Conservation (phyloP, 2,113 vertebrate species). For the Synchiropus splendidus region DNA sequence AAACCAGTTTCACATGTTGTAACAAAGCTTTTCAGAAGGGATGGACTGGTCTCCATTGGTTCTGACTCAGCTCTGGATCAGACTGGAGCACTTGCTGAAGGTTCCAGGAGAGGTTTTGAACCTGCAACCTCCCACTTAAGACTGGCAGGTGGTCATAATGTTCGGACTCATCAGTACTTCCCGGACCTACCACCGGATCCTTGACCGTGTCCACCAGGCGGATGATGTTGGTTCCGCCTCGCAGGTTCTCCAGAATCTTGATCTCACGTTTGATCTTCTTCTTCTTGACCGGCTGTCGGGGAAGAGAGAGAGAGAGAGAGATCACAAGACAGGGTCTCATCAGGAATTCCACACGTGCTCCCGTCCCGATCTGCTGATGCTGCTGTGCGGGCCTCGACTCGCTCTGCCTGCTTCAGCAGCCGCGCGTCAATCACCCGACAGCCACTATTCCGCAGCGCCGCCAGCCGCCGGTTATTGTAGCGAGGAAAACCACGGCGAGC, state of each 20-base stretch:
- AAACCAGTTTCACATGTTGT: no score
- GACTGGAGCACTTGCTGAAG: no score
- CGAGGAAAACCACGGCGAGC: no score
- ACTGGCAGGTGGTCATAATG: no score
- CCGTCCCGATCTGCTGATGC: constrained; percentile 10
- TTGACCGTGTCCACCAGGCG: constrained; percentile 96
- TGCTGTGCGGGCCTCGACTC: background rate
- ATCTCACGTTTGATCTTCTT: constrained; percentile 99
- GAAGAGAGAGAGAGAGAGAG: background rate
- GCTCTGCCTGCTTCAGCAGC: constrained; percentile 15
- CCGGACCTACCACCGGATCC: constrained; percentile 87
- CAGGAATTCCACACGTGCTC: background rate
- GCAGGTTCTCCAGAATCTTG: constrained; percentile 96
- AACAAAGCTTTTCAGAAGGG: no score
- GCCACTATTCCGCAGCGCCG: no score
- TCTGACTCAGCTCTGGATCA: no score
- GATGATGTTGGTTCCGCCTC: constrained; percentile 97
- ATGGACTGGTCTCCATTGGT: no score
- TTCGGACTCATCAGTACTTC: no score
- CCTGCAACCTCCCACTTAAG: no score
- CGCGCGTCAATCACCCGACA: constrained; percentile 4
- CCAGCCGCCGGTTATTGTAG: no score
- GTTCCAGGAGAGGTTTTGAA: no score
- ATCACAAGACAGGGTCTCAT: background rate
- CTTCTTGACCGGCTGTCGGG: constrained; percentile 90